phyloP scores from a whole-genome alignment of 2,888 invertebrate genomes.

The Acrocera orbiculus region DNA sequence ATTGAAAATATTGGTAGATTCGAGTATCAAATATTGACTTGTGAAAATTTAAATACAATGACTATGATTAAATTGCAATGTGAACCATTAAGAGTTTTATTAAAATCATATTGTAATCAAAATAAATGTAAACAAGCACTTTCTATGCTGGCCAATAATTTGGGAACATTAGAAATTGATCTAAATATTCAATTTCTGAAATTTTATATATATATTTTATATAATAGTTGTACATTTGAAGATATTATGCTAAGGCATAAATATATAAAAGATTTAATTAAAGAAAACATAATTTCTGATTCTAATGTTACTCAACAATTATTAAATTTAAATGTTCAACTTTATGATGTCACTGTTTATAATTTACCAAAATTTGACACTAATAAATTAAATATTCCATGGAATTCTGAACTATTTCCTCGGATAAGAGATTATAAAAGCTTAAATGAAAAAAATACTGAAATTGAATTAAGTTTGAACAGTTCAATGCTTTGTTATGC shows the following conservation, averaged over 20 bases:
- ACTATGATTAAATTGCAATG: constrained; percentile 23
- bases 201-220: constrained; percentile 29
- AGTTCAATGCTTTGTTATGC: constrained; percentile 17
- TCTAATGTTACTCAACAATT: neutral
- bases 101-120: neutral
- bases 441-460: constrained; percentile 6
- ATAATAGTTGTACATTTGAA: constrained; percentile 26
- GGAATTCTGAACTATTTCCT: constrained; percentile 24
- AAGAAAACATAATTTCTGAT: neutral
- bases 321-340: constrained; percentile 6
- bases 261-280: constrained; percentile 16
- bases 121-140: too few species aligned
- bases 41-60: constrained; percentile 19
- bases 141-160: too few species aligned
- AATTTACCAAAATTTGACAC: constrained; percentile 1
- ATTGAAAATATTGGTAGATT: constrained; percentile 14
- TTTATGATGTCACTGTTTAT: constrained; percentile 8
- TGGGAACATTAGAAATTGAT: neutral
- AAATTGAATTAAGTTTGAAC: constrained; percentile 16
- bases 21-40: constrained; percentile 18
- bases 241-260: constrained; percentile 26
- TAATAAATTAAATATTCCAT: constrained; percentile 21
- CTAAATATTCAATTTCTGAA: constrained; percentile 9
- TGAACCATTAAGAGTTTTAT: constrained; percentile 19
- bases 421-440: constrained; percentile 24